phyloP scores from a whole-genome alignment of 2,888 invertebrate species.

The Hyposoter dolosus region DNA sequence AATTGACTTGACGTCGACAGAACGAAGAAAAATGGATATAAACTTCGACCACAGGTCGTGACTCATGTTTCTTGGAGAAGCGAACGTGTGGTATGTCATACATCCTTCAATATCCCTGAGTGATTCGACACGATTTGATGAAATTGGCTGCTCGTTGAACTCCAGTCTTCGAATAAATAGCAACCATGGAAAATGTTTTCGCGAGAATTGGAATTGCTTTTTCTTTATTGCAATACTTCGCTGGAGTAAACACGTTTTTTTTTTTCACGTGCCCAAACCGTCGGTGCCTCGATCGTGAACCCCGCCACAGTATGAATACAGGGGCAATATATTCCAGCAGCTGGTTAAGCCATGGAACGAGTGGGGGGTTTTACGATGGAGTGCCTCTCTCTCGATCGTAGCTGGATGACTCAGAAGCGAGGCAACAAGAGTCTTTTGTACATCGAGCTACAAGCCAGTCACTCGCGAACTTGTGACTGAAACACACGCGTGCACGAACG shows the following conservation, averaged over 20 bases:
- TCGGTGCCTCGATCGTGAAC: slow-evolving; percentile 5
- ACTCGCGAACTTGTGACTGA: slow-evolving; percentile 60
- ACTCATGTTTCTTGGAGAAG: slow-evolving; percentile 33
- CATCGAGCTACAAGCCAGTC: slow-evolving; percentile 50
- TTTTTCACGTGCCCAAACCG: background rate
- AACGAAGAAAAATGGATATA: background rate
- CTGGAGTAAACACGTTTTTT: slow-evolving; percentile 27
- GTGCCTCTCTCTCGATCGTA: background rate
- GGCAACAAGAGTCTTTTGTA: slow-evolving; percentile 39
- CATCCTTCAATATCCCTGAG: background rate
- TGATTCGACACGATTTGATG: slow-evolving; percentile 16
- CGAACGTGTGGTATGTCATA: background rate
- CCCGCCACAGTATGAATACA: slow-evolving; percentile 29
- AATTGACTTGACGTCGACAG: background rate
- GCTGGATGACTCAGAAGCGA: slow-evolving; percentile 49
- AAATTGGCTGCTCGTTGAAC: background rate
- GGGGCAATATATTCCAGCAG: slow-evolving; percentile 56
- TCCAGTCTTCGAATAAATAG: background rate
- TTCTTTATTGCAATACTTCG: background rate
- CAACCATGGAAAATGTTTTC: background rate
- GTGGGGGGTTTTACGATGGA: slow-evolving; percentile 22
- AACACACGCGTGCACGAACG: slow-evolving; percentile 22
- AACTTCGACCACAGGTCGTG: background rate
- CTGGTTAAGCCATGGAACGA: slow-evolving; percentile 50
- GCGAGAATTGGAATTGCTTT: background rate